phyloP scores from a whole-genome alignment of 2,888 invertebrate species.

The Ennomos erosarius region DNA sequence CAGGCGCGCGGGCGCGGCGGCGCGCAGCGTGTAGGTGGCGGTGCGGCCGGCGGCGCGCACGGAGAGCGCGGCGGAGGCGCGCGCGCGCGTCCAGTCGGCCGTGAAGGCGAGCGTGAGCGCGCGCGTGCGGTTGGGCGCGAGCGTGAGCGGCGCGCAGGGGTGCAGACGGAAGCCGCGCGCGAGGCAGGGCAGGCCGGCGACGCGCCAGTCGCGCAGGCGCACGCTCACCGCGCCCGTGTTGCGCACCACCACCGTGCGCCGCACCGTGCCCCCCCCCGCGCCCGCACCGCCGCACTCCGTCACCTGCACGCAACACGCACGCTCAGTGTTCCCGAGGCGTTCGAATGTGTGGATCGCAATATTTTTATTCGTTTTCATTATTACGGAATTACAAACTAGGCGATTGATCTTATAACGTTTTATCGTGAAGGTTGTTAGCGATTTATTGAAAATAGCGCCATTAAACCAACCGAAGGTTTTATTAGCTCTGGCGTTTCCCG shows the following conservation, averaged over 20 bases:
- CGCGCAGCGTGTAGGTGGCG: conserved; percentile 52
- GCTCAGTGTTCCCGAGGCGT: conserved; percentile 82
- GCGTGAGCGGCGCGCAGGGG: conserved; percentile 65
- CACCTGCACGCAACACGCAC: conserved; percentile 90
- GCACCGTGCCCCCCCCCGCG: conserved; percentile 82
- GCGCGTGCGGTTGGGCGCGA: conserved; percentile 67
- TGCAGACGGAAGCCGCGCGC: conserved; percentile 68
- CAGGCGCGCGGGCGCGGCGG: conserved; percentile 67
- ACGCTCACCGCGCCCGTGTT: conserved; percentile 97
- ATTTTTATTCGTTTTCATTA: too few species aligned
- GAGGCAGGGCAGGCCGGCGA: conserved; percentile 62
- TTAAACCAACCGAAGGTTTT: too few species aligned
- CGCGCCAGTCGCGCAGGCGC: conserved; percentile 82
- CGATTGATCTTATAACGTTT: too few species aligned
- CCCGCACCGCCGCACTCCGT: conserved; percentile 88
- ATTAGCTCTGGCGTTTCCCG: too few species aligned
- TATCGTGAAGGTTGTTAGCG: too few species aligned
- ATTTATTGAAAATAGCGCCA: too few species aligned
- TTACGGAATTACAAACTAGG: too few species aligned
- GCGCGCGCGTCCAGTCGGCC: conserved; percentile 71
- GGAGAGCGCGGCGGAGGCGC: conserved; percentile 76
- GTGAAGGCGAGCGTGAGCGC: conserved; percentile 57
- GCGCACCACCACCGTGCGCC: conserved; percentile 79
- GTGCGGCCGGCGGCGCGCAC: conserved; percentile 75
- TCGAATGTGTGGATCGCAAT: too few species aligned